Percentiles rank a stretch among this genome's conserved stretches.
Evolutionary conservation across 2,113 vertebrate genomes (phyloP).

Genomic region (Rhabdornis inornatus): DNA sequence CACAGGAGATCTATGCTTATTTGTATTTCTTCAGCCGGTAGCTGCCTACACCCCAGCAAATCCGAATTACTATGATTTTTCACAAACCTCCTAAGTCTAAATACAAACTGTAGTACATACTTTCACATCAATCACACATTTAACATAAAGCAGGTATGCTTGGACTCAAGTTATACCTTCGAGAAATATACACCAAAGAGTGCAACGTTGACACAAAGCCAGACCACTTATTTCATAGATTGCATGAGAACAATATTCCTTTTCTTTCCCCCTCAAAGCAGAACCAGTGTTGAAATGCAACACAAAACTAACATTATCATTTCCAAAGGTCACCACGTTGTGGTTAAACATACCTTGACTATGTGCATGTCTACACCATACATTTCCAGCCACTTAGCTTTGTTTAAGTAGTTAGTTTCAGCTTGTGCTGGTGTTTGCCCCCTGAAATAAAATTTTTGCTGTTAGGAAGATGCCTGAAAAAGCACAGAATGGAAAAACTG

Average conservation of each 20-base stretch:
- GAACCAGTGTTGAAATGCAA: not conserved
- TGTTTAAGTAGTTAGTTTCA: conserved; percentile 98
- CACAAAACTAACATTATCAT: not conserved
- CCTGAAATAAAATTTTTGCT: conserved; percentile 71
- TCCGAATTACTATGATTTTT: not conserved
- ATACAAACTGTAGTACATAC: not conserved
- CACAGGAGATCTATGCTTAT: not conserved
- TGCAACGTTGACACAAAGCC: not conserved
- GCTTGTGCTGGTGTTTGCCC: conserved; percentile 94
- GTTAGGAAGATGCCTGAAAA: not conserved
- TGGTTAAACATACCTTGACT: conserved; percentile 84
- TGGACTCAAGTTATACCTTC: not conserved
- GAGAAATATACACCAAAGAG: not conserved
- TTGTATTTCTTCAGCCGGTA: not conserved
- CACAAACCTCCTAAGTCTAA: not conserved
- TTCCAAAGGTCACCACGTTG: not conserved
- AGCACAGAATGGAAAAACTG: not conserved
- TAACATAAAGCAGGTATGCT: not conserved
- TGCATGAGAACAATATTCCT: not conserved
- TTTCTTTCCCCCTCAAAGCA: not conserved
- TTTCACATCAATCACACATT: not conserved
- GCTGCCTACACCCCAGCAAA: not conserved
- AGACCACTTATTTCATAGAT: not conserved
- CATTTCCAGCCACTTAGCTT: conserved; percentile 99
- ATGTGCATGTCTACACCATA: conserved; percentile 99